Evolutionary conservation across 2,113 vertebrate species (phyloP), one percentile per base, ranked within the genome.

Genomic region (Trematomus loennbergii): DNA sequence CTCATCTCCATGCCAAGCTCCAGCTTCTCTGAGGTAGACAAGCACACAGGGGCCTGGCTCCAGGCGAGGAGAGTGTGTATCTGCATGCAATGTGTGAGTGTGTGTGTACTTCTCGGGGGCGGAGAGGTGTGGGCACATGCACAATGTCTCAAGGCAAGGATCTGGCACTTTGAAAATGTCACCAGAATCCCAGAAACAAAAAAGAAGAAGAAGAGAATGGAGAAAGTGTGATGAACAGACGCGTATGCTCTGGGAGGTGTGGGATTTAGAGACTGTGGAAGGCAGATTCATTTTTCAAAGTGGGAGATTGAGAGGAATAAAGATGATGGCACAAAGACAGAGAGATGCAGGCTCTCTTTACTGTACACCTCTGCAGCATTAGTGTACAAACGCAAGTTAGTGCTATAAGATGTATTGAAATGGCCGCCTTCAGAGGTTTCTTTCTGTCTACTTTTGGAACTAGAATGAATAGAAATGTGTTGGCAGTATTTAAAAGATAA

Each of bases 141-240:
- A 77, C 68, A 57, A 67, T 84, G 85, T 91, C 86, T 90, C 84
- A 84, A 89, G 83, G 90, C 86, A 88, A 83, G 54, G 84, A 91
- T 87, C 79, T 88, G 87, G 87, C 75, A 80, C 87, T 86, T 84
- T 87, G 87, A 93, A 90, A 94, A 93, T 94, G 86, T 91, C 91
- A 92, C 87, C 82, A 76, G 81, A 88, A 87, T 88, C 81, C 70
- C 71, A 83, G 78, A 84, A 84, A 89, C 60, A 79, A 72, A 70
- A 72, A 58, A 57, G 50, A 17, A 73, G 8, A 53, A 49, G 72
- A 57, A 25, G 45, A 70, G 71, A 86, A 79, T 65, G 68, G 78
- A 80, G 73, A 82, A 72, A 71, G 75, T 82, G 85, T 81, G 77
- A 84, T 79, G 91, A 89, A 83, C 78, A 88, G 75, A 82, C 71